Conservation (phyloP, 2,888 invertebrate genomes). For the Hydroisotoma schaefferi region DNA sequence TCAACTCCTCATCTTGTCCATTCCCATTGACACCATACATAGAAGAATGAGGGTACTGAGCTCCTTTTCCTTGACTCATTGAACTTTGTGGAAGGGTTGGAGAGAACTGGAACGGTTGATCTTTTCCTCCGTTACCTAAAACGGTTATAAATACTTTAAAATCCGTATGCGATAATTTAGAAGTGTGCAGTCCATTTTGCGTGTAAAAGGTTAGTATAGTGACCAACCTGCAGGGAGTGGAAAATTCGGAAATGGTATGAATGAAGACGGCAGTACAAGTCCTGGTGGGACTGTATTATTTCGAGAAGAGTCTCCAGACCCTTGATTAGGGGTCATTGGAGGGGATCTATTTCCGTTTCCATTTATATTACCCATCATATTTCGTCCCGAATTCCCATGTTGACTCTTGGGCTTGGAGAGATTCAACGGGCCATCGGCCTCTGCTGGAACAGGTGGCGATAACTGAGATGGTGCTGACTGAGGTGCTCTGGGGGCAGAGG, state of each 20-base stretch:
- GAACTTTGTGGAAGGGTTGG: conserved; percentile 52
- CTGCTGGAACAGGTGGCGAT: conserved; percentile 52
- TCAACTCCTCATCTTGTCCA: conserved; percentile 44
- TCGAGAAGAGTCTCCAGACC: conserved; percentile 29
- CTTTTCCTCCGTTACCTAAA: conserved; percentile 34
- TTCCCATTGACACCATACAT: conserved; percentile 44
- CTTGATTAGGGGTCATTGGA: conserved; percentile 19
- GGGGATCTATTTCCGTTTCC: conserved; percentile 50
- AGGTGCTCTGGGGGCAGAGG: conserved; percentile 44
- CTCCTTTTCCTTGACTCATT: conserved; percentile 49
- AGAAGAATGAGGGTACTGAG: conserved; percentile 35
- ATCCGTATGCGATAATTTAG: not conserved
- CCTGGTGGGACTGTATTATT: conserved; percentile 54
- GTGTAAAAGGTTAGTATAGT: not conserved
- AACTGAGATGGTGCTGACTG: conserved; percentile 41
- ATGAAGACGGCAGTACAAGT: conserved; percentile 61
- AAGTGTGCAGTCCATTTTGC: no score
- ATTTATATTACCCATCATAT: conserved; percentile 30
- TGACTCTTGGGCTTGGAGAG: conserved; percentile 74
- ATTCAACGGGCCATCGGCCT: conserved; percentile 81
- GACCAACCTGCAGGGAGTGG: conserved; percentile 55
- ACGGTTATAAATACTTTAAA: not conserved
- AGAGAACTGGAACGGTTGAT: conserved; percentile 51
- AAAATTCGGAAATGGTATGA: conserved; percentile 62
- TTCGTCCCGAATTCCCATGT: conserved; percentile 25